Conservation (phyloP, 2,888 invertebrate species). For the Melanotus villosus region DNA sequence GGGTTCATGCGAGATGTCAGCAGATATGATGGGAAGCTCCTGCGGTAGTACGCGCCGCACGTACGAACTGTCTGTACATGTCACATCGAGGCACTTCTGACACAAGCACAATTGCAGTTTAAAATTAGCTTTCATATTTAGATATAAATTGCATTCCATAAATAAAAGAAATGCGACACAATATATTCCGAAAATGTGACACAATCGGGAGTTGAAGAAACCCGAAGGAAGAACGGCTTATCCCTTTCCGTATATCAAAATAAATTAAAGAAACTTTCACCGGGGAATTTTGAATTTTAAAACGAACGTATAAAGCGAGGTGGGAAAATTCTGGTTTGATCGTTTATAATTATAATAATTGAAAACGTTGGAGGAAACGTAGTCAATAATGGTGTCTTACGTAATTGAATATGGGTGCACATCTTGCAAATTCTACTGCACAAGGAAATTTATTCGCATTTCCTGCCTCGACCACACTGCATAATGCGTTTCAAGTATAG, state of each 20-base stretch:
- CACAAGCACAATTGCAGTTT: conserved; percentile 63
- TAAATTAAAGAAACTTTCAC: no score
- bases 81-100: conserved; percentile 61
- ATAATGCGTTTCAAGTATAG: conserved; percentile 19
- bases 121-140: conserved; percentile 64
- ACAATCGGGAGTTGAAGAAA: conserved; percentile 20
- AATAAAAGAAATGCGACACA: conserved; percentile 39
- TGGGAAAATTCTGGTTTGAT: no score
- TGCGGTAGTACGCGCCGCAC: conserved; percentile 55
- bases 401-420: no score
- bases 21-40: conserved; percentile 50
- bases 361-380: not conserved
- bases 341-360: not conserved
- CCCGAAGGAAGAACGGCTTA: no score
- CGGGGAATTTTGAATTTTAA: no score
- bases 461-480: conserved; percentile 16
- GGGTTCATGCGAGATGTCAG: conserved; percentile 45
- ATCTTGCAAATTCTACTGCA: conserved; percentile 1
- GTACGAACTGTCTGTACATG: conserved; percentile 62
- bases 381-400: not conserved
- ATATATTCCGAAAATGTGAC: conserved; percentile 40
- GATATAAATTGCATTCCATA: conserved; percentile 60
- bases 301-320: no score
- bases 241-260: not conserved
- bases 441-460: conserved; percentile 23